A percentile compares a stretch with the other conserved stretches of the same genome.
These are phyloP conservation scores for Passer domesticus DNA, from an alignment of 2,113 vertebrate genomes.

Conservation along the genomic window DNA sequence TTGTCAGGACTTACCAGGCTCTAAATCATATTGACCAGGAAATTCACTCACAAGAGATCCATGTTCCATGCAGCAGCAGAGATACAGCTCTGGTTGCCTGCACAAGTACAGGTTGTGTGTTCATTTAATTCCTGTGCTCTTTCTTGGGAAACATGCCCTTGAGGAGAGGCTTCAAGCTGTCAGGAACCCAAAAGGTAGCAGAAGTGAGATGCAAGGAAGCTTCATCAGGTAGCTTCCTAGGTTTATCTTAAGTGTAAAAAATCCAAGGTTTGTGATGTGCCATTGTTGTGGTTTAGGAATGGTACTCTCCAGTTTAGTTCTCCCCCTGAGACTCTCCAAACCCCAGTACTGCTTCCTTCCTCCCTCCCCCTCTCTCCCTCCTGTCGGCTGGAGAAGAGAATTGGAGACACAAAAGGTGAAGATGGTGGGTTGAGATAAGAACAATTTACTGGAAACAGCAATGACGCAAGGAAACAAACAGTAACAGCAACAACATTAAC, in stretches of 20 bases:
- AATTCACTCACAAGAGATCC: not conserved
- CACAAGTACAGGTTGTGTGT: not conserved
- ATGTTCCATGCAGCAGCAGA: not conserved
- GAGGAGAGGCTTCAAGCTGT: not conserved
- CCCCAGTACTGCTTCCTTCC: accelerated
- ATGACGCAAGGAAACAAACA: not conserved
- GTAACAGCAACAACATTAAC: not conserved
- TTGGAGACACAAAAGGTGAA: not conserved
- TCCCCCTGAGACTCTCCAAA: not conserved
- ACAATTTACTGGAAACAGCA: not conserved
- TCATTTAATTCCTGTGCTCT: not conserved
- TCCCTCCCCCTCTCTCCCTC: not conserved
- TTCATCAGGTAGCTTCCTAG: not conserved
- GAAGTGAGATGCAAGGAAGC: not conserved
- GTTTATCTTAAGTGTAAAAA: not conserved
- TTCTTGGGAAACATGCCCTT: not conserved
- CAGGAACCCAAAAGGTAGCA: not conserved
- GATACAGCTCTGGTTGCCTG: not conserved
- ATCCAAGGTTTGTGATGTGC: not conserved
- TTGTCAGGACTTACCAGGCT: not conserved
- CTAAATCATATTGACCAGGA: not conserved
- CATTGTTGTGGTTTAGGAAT: not conserved
- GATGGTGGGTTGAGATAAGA: not conserved
- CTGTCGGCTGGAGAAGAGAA: not conserved
- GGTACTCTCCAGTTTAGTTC: not conserved